These are phyloP conservation scores for Cyphomyrus plagiostoma DNA, from an alignment of 2,113 vertebrate species.

Conservation along the genomic window DNA sequence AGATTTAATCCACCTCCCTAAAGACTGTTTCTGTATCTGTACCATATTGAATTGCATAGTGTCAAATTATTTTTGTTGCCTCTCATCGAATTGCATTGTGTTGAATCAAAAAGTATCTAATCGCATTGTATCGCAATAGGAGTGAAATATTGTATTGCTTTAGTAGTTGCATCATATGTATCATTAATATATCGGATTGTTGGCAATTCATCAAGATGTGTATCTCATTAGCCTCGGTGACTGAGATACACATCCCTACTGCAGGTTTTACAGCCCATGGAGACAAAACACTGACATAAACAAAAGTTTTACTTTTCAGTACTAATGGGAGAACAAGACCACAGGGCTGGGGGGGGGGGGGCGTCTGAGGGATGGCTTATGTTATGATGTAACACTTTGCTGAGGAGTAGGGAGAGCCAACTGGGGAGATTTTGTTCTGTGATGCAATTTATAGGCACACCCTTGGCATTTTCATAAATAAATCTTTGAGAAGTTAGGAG, in stretches of 20 bases:
- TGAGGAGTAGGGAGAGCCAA: neutral
- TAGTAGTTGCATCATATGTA: neutral
- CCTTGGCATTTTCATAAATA: neutral
- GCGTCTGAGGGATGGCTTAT: neutral
- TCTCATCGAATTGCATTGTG: neutral
- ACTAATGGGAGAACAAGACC: neutral
- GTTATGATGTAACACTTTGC: neutral
- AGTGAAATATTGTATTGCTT: neutral
- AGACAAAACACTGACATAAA: neutral
- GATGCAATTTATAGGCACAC: neutral
- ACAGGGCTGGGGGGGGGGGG: neutral
- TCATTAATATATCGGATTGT: neutral
- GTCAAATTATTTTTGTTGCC: neutral
- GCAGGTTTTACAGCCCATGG: neutral
- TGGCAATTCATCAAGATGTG: neutral
- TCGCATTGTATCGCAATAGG: neutral
- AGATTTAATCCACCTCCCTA: neutral
- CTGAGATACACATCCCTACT: neutral
- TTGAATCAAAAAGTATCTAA: neutral
- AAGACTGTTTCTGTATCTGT: neutral
- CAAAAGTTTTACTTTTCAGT: neutral
- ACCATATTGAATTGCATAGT: neutral
- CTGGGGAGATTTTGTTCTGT: neutral
- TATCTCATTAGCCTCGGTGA: neutral
- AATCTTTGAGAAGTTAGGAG: neutral